These are phyloP conservation scores for Drosophila santomea DNA, from an alignment of 1,140 invertebrate genomes.

Conservation along the genomic window DNA sequence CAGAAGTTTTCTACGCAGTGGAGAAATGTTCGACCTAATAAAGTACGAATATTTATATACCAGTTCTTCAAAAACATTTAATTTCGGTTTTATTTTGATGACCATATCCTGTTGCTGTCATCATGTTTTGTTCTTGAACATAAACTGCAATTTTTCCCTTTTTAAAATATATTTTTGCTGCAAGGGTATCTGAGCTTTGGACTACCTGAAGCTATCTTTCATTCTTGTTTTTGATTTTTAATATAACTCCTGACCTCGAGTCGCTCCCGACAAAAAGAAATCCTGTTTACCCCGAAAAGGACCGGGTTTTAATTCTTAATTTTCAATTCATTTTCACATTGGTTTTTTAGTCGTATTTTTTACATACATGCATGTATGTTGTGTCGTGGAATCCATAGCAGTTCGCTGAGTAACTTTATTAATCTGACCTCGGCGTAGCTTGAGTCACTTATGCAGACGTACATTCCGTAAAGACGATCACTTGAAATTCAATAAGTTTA, in stretches of 20 bases:
- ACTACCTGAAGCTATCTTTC: not conserved
- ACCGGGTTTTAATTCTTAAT: not conserved
- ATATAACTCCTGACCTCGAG: constrained; percentile 36
- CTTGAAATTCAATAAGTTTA: constrained; percentile 59
- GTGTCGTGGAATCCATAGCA: constrained; percentile 34
- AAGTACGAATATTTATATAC: too few relatives aligned
- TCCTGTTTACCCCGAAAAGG: constrained; percentile 8
- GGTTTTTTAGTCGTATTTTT: constrained; percentile 19
- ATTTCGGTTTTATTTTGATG: too few relatives aligned
- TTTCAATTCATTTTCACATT: not conserved
- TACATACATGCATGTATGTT: constrained; percentile 6
- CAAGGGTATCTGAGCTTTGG: too few relatives aligned
- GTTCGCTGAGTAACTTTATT: constrained; percentile 47
- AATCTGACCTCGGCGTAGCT: constrained; percentile 47
- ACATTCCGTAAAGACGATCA: constrained; percentile 33
- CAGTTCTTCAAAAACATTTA: too few relatives aligned
- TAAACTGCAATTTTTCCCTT: too few relatives aligned
- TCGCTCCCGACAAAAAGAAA: constrained; percentile 14
- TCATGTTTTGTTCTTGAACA: too few relatives aligned
- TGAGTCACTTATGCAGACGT: constrained; percentile 24
- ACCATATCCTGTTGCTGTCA: too few relatives aligned
- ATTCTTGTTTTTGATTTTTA: too few relatives aligned
- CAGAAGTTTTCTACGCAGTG: too few relatives aligned
- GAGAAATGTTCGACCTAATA: too few relatives aligned
- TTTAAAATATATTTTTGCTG: too few relatives aligned